Evolutionary conservation across 2,888 invertebrate genomes (phyloP), one percentile per base, ranked within the genome.

Genomic region (Diaperis boleti): DNA sequence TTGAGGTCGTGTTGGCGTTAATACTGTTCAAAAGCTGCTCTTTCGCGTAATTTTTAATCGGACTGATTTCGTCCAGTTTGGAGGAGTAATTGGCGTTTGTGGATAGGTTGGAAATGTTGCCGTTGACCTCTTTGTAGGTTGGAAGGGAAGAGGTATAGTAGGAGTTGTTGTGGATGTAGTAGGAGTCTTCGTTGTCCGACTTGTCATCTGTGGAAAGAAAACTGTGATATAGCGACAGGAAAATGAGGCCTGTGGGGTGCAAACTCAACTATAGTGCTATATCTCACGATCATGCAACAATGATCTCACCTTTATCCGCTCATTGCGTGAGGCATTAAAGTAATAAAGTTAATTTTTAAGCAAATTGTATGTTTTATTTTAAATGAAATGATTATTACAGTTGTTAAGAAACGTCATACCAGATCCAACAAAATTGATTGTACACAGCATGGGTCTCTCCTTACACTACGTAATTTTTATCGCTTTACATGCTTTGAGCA

Each of bases 61-160:
- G 73, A 54, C 76, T 78, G 2, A 74, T 67, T 22, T 77, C 74
- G 7, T 71, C 69, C 11, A 66, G 64, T 4, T 59, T 67, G 39
- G 71, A 65, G 4, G 64, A 73, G 22, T 72, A 74, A 45, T 69
- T 74, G 10, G 73, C 75, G 69, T 85, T 86, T 59, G 84, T 83
- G 41, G 76, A 73, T 14, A 74, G 62, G 56, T 84, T 82, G 6
- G 82, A 82, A 1, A 85, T 73, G 62, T 76, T 78, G 2, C 76
- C 77, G 44, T 78, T 77, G 1, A 75, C 67, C 47, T 75, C 85
- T 55, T 72, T 76, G 35, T 59, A 57, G 81, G 74, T 84, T 80
- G 77, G 84, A 75, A 66, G 84, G 78, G 47, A 86, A 81, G 67
- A 83, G 14, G 78, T 73, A 66, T 78, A 82, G 57, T 79, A 77